Percentiles rank a stretch among this genome's conserved stretches.
Conservation (phyloP, 1,140 invertebrate genomes). For the Trachymyrmex cornetzi region DNA sequence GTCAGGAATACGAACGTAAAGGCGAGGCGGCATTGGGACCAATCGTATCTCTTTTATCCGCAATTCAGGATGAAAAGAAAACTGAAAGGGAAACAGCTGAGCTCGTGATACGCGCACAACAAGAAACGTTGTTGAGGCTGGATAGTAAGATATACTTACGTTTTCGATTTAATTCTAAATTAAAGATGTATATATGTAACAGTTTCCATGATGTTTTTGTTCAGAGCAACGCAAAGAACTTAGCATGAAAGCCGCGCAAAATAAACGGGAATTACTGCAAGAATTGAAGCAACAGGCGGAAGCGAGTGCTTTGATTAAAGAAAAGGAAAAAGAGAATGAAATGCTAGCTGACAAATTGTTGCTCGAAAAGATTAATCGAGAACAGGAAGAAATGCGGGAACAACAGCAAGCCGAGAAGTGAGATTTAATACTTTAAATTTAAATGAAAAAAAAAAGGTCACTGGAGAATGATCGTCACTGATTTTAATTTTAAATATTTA, state of each 20-base stretch:
- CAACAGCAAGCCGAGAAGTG: constrained; percentile 61
- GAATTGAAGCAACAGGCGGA: constrained; percentile 86
- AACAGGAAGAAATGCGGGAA: constrained; percentile 78
- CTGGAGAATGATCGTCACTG: neutral
- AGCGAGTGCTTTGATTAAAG: constrained; percentile 83
- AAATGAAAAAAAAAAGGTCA: neutral
- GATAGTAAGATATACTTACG: constrained; percentile 72
- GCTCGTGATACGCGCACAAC: constrained; percentile 78
- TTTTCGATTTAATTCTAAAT: constrained; percentile 5
- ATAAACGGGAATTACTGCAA: constrained; percentile 81
- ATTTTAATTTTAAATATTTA: constrained; percentile 12
- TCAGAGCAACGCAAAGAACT: constrained; percentile 82
- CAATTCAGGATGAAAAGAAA: constrained; percentile 79
- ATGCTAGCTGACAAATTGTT: constrained; percentile 85
- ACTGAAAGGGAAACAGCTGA: constrained; percentile 77
- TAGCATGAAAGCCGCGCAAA: constrained; percentile 82
- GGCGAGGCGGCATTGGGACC: constrained; percentile 78
- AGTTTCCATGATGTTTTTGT: neutral
- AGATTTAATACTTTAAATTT: constrained; percentile 60
- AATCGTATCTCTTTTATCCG: constrained; percentile 78
- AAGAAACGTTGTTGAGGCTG: constrained; percentile 77
- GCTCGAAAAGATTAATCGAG: constrained; percentile 81
- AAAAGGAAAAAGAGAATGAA: constrained; percentile 83
- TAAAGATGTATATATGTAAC: neutral
- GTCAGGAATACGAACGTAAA: constrained; percentile 84